phyloP scores from a whole-genome alignment of 2,797 vertebrate species.

The Urophycis tenuis region DNA sequence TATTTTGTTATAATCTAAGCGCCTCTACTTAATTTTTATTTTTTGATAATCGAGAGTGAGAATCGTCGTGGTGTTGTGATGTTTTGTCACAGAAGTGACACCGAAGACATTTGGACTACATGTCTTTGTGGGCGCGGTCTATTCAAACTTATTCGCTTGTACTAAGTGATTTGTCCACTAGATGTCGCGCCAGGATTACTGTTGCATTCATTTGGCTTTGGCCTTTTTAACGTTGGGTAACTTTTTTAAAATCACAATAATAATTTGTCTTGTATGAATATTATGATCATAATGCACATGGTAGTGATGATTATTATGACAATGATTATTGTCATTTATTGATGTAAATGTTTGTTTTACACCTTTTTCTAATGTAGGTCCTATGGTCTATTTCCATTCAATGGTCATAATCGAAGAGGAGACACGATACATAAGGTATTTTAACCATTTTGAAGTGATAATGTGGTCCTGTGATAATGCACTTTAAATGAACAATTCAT shows the following conservation, averaged over 20 bases:
- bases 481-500: background rate
- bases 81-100: background rate
- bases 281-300: background rate
- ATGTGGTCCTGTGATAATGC: background rate
- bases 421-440: background rate
- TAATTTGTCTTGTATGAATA: background rate
- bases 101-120: background rate
- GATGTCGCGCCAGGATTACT: slow-evolving; percentile 29
- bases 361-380: background rate
- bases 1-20: too few relatives aligned
- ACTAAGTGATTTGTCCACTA: slow-evolving; percentile 26
- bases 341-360: background rate
- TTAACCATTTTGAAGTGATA: background rate
- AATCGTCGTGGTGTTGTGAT: background rate
- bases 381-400: background rate
- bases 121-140: background rate
- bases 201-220: background rate
- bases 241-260: background rate
- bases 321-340: background rate
- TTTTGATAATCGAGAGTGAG: background rate
- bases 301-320: background rate
- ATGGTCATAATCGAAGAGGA: background rate
- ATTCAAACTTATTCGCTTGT: background rate
- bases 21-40: background rate
- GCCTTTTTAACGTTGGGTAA: background rate